These are phyloP conservation scores for Stigmatopora nigra DNA, from an alignment of 2,113 vertebrate genomes.

Conservation along the genomic window DNA sequence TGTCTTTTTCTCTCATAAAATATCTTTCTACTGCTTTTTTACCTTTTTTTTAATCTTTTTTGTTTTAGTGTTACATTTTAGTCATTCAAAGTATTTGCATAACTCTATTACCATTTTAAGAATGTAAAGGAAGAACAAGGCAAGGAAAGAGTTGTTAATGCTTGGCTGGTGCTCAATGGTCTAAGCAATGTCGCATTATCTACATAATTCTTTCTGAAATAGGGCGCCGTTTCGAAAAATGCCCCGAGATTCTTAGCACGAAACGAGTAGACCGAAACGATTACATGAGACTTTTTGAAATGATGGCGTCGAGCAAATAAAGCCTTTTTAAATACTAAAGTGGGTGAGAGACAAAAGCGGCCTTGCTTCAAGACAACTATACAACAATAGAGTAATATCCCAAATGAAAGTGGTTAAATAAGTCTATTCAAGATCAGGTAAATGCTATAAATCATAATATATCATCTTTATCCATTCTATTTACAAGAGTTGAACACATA, in stretches of 20 bases:
- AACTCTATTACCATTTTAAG: slow-evolving; percentile 6
- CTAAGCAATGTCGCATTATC: slow-evolving; percentile 60
- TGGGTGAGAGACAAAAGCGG: slow-evolving; percentile 59
- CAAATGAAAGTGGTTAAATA: slow-evolving; percentile 72
- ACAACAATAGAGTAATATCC: slow-evolving; percentile 67
- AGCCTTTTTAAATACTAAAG: slow-evolving; percentile 56
- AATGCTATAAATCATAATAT: slow-evolving; percentile 69
- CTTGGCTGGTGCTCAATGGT: slow-evolving; percentile 62
- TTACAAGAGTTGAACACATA: slow-evolving; percentile 64
- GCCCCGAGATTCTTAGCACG: slow-evolving; percentile 21
- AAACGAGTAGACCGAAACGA: slow-evolving; percentile 43
- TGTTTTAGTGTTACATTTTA: slow-evolving; percentile 8
- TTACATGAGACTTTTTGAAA: slow-evolving; percentile 39
- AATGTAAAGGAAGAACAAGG: slow-evolving; percentile 2
- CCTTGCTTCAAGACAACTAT: slow-evolving; percentile 61
- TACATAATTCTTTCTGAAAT: slow-evolving; percentile 62
- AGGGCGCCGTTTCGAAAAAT: slow-evolving; percentile 33
- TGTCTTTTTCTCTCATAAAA: not conserved
- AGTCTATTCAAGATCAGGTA: slow-evolving; percentile 69
- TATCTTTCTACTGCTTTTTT: not conserved
- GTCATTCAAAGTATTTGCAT: too few species aligned
- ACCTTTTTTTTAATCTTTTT: not conserved
- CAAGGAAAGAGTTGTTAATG: slow-evolving; percentile 18
- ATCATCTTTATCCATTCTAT: slow-evolving; percentile 67
- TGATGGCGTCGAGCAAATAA: slow-evolving; percentile 59